Percentiles rank a stretch among this genome's conserved stretches.
These are phyloP conservation scores for Hestina assimilis DNA, from an alignment of 1,140 invertebrate genomes.

Conservation along the genomic window DNA sequence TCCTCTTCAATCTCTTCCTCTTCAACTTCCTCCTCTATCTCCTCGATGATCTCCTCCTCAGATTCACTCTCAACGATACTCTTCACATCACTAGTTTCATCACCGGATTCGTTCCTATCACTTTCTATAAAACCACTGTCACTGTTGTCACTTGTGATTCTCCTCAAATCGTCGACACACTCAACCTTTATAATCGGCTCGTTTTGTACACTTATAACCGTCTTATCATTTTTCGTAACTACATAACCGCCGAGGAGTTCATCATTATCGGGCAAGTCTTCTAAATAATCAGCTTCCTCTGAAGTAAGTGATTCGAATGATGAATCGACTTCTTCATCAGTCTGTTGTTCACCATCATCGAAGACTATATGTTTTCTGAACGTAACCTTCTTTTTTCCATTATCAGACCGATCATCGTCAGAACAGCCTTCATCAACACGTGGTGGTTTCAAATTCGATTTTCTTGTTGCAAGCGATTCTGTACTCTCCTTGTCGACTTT, in stretches of 20 bases:
- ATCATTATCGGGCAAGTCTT: conserved; percentile 57
- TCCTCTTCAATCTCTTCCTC: conserved; percentile 19
- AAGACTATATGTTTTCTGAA: conserved; percentile 68
- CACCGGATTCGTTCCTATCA: conserved; percentile 52
- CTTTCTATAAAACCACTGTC: conserved; percentile 71
- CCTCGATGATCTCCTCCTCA: conserved; percentile 46
- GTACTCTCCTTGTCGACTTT: conserved; percentile 25
- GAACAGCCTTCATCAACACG: conserved; percentile 63
- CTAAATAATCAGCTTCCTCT: conserved; percentile 60
- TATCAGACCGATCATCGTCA: conserved; percentile 66
- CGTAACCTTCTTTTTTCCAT: conserved; percentile 62
- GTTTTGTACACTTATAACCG: conserved; percentile 50
- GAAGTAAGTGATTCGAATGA: conserved; percentile 69
- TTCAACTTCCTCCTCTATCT: conserved; percentile 31
- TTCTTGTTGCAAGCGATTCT: conserved; percentile 51
- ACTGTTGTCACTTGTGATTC: conserved; percentile 69
- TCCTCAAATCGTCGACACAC: conserved; percentile 43
- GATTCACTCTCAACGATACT: conserved; percentile 52
- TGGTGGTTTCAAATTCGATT: conserved; percentile 67
- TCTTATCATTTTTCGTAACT: conserved; percentile 50
- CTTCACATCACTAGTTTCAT: conserved; percentile 54
- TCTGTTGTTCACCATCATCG: conserved; percentile 69
- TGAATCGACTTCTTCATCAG: conserved; percentile 62
- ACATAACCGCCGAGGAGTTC: conserved; percentile 50
- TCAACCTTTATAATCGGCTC: conserved; percentile 49